Evolutionary conservation across 2,797 vertebrate species (phyloP).

Genomic region (Gambusia yucatana): DNA sequence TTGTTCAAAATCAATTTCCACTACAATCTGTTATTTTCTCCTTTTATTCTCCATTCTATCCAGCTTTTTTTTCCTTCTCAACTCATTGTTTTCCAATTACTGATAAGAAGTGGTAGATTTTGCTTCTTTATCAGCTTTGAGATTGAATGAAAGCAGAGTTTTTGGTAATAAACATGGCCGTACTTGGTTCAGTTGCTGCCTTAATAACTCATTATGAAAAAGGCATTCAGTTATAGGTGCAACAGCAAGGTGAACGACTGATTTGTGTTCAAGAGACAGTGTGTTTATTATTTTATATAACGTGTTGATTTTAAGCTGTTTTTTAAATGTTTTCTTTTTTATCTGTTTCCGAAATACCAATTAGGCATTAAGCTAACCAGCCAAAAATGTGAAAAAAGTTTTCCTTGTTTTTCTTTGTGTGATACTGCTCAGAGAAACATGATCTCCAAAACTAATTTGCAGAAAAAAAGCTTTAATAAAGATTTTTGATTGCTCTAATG

Average conservation of each 20-base stretch:
- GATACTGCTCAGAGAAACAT: neutral
- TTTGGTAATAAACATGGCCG: slow-evolving; percentile 14
- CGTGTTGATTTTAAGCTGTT: neutral
- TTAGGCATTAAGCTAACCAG: neutral
- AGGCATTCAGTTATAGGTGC: neutral
- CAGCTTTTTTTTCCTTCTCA: slow-evolving; percentile 38
- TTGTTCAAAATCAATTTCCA: slow-evolving; percentile 71
- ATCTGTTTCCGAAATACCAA: neutral
- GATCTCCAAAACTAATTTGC: neutral
- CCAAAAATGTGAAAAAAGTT: neutral
- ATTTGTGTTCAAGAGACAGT: neutral
- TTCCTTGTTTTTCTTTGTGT: neutral
- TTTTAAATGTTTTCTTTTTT: neutral
- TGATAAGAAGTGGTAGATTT: slow-evolving; percentile 64
- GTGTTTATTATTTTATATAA: neutral
- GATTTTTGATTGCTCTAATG: neutral
- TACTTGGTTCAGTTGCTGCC: slow-evolving; percentile 40
- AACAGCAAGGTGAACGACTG: neutral
- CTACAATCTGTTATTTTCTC: slow-evolving; percentile 41
- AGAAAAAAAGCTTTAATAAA: neutral
- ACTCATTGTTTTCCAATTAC: slow-evolving; percentile 56
- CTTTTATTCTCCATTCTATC: slow-evolving; percentile 34
- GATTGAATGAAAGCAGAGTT: slow-evolving; percentile 29
- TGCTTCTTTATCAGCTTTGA: slow-evolving; percentile 35
- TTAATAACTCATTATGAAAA: slow-evolving; percentile 44